Percentiles rank a stretch among this genome's conserved stretches.
Evolutionary conservation across 2,888 invertebrate genomes (phyloP).

Genomic region (Beris morrisii): DNA sequence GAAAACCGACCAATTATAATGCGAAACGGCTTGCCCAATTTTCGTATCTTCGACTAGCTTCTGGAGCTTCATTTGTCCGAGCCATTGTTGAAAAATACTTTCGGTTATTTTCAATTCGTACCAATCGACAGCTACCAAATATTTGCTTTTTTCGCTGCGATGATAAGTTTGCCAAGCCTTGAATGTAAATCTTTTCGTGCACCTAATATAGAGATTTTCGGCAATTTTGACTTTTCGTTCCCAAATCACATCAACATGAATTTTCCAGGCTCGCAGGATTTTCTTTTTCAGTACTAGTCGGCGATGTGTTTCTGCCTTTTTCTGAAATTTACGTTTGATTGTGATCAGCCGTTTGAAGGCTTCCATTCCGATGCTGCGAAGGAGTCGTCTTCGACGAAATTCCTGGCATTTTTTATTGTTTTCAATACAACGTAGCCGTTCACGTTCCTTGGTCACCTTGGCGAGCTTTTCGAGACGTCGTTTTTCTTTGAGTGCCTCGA

Average conservation of each 20-base stretch:
- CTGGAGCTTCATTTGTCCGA: conserved; percentile 54
- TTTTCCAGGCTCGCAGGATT: conserved; percentile 60
- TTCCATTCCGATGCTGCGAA: conserved; percentile 50
- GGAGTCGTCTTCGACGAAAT: conserved; percentile 54
- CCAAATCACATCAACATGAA: conserved; percentile 58
- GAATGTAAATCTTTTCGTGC: conserved; percentile 58
- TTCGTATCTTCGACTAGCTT: conserved; percentile 59
- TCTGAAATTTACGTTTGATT: conserved; percentile 51
- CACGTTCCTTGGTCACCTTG: conserved; percentile 63
- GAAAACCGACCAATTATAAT: conserved; percentile 52
- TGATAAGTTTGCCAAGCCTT: conserved; percentile 55
- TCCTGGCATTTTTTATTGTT: conserved; percentile 55
- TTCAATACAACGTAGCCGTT: conserved; percentile 55
- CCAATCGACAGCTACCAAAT: conserved; percentile 73
- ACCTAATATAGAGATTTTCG: conserved; percentile 59
- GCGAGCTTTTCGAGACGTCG: conserved; percentile 64
- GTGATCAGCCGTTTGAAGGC: conserved; percentile 51
- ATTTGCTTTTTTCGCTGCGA: conserved; percentile 56
- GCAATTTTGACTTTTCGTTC: conserved; percentile 62
- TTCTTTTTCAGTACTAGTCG: conserved; percentile 58
- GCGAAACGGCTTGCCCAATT: conserved; percentile 51
- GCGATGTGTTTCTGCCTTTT: conserved; percentile 58
- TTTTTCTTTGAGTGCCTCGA: conserved; percentile 65
- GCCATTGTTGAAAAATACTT: conserved; percentile 59
- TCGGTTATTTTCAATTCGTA: conserved; percentile 66